These are phyloP conservation scores for Halocaridina rubra DNA, from an alignment of 2,888 invertebrate species.

Conservation along the genomic window DNA sequence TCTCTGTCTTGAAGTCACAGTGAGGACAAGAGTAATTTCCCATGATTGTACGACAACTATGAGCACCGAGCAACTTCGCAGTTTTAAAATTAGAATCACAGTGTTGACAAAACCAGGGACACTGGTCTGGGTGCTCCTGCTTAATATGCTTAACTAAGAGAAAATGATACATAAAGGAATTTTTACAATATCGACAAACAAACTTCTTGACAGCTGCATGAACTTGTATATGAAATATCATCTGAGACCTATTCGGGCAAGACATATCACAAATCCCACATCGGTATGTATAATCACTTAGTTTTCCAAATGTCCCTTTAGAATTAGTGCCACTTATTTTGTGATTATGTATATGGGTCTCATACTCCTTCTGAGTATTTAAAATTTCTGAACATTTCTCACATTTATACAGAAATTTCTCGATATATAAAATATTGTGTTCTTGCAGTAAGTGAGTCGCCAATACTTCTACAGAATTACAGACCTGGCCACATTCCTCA, in stretches of 20 bases:
- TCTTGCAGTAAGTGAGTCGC: constrained; percentile 6
- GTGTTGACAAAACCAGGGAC: constrained; percentile 41
- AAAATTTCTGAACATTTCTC: constrained; percentile 23
- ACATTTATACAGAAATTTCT: constrained; percentile 3
- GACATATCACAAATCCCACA: constrained; percentile 50
- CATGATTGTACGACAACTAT: constrained; percentile 38
- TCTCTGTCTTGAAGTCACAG: constrained; percentile 46
- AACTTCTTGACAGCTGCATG: constrained; percentile 48
- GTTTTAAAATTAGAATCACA: constrained; percentile 47
- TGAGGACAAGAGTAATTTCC: constrained; percentile 48
- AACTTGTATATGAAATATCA: constrained; percentile 47
- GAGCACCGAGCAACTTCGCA: constrained; percentile 24
- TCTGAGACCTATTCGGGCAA: constrained; percentile 42
- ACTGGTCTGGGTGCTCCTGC: constrained; percentile 35
- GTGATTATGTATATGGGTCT: constrained; percentile 2
- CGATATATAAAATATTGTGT: constrained; percentile 23
- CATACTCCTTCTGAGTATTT: background rate
- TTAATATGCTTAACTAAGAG: constrained; percentile 38
- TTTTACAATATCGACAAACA: constrained; percentile 35
- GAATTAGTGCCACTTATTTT: background rate
- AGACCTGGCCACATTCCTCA: constrained; percentile 4
- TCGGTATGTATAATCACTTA: constrained; percentile 30
- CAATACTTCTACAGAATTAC: constrained; percentile 7
- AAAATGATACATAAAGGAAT: constrained; percentile 37
- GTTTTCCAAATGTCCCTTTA: constrained; percentile 5